phyloP scores from a whole-genome alignment of 2,888 invertebrate species.

The Aplocera efformata region DNA sequence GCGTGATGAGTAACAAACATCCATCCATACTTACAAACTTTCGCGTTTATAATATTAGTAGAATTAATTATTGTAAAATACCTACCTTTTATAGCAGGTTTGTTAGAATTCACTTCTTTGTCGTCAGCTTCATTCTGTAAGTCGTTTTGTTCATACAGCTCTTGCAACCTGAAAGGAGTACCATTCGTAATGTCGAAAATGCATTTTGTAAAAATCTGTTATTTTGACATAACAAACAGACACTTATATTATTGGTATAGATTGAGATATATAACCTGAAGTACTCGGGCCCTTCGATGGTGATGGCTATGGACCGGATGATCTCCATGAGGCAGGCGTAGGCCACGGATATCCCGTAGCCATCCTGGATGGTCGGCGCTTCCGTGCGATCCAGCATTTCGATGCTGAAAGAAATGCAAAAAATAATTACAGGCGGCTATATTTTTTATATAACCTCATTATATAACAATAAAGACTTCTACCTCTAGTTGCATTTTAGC shows the following conservation, averaged over 20 bases:
- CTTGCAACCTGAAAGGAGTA: conserved; percentile 52
- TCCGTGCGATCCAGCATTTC: conserved; percentile 98
- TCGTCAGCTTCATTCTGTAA: conserved; percentile 59
- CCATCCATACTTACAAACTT: too few species aligned
- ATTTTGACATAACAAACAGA: too few species aligned
- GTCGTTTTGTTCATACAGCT: conserved; percentile 57
- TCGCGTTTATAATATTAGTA: too few species aligned
- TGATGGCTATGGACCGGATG: conserved; percentile 90
- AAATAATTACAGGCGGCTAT: background rate
- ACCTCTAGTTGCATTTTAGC: too few species aligned
- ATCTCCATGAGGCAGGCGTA: conserved; percentile 96
- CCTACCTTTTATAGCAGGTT: conserved; percentile 54
- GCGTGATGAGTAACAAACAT: too few species aligned
- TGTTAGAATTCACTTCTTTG: conserved; percentile 63
- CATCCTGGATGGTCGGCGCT: conserved; percentile 96
- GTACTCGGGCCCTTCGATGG: conserved; percentile 82
- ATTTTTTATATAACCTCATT: too few species aligned
- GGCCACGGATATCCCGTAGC: conserved; percentile 97
- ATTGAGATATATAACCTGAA: conserved; percentile 50
- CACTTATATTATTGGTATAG: too few species aligned
- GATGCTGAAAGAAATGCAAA: conserved; percentile 78
- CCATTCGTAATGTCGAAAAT: background rate
- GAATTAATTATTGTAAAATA: too few species aligned
- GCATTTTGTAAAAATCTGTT: too few species aligned
- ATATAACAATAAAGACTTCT: too few species aligned